Base-by-base conservation (phyloP, 2,797 vertebrate species). In the Falco columbarius region DNA sequence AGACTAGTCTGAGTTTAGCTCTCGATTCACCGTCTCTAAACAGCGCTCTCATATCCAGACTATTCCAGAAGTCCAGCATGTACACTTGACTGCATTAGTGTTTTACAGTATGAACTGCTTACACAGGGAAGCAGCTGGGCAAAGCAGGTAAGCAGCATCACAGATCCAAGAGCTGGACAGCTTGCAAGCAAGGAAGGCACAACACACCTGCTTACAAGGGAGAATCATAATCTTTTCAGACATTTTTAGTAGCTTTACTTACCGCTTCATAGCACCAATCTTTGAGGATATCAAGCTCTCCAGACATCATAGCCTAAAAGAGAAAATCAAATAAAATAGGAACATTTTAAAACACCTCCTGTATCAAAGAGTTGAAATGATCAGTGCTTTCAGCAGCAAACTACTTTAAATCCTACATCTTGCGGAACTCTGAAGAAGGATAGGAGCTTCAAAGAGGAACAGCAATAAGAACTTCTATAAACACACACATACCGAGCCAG, bases 181-280 rank as follows among this genome's bases (percentile, higher is more conserved):
- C 40, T 23, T 19, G 46, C 27, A 73, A 59, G 44, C 38, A n/a
- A 47, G 56, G 54, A 18, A 29, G 15, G 52, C 56, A 36, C 67
- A 63, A 63, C 2, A 24, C 17, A 42, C 11, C 47, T 5, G 3
- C 10, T 79, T 16, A 4, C 2, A 16, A 42, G 12, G 32, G 38
- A 24, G 20, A 65, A 58, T 3, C 42, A 16, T 6, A 34, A 19
- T 27, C 3, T 55, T 12, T 24, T 6, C 55, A 44, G 71, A 6
- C 7, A 12, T 21, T 47, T 14, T 15, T 7, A 74, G 87, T 7
- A 51, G 72, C 32, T 79, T 30, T 55, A 98, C 98, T 91, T 98
- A 99, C 99, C 52, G 99, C 99, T 98, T 99, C 99, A 19, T 99
- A 99, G 98, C 99, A 99, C 99, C 99, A 99, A 89, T 99, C 99